Evolutionary conservation across 2,888 invertebrate species (phyloP).

Genomic region (Parnassius smintheus): DNA sequence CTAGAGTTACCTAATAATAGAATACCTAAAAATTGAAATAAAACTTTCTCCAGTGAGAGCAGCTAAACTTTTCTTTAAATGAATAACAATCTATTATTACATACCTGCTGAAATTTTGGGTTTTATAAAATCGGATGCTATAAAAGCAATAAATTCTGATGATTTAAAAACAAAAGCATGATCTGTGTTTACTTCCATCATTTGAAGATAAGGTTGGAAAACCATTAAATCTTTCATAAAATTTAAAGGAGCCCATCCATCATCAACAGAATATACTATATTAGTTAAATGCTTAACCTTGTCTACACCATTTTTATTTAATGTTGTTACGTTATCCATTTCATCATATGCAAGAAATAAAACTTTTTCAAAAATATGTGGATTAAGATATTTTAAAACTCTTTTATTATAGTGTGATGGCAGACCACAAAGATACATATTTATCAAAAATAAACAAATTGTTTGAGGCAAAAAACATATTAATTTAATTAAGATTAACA

Average conservation of each 20-base stretch:
- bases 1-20: no score
- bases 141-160: constrained; percentile 79
- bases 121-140: constrained; percentile 57
- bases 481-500: constrained; percentile 66
- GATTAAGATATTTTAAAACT: constrained; percentile 80
- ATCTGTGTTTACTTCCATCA: constrained; percentile 59
- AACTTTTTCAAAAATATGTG: constrained; percentile 82
- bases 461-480: constrained; percentile 74
- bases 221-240: constrained; percentile 84
- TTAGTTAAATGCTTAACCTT: constrained; percentile 80
- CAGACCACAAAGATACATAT: constrained; percentile 77
- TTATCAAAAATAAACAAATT: constrained; percentile 74
- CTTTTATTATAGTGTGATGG: constrained; percentile 72
- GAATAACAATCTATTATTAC: no score
- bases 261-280: constrained; percentile 89
- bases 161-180: constrained; percentile 91
- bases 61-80: no score
- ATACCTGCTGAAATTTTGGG: constrained; percentile 23
- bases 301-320: constrained; percentile 84
- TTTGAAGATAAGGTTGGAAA: constrained; percentile 52
- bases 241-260: constrained; percentile 91
- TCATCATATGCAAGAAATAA: constrained; percentile 89
- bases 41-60: no score
- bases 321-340: constrained; percentile 86
- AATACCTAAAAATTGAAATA: no score